Evolutionary conservation across 2,113 vertebrate genomes (phyloP).

Genomic region (Dascyllus trimaculatus): DNA sequence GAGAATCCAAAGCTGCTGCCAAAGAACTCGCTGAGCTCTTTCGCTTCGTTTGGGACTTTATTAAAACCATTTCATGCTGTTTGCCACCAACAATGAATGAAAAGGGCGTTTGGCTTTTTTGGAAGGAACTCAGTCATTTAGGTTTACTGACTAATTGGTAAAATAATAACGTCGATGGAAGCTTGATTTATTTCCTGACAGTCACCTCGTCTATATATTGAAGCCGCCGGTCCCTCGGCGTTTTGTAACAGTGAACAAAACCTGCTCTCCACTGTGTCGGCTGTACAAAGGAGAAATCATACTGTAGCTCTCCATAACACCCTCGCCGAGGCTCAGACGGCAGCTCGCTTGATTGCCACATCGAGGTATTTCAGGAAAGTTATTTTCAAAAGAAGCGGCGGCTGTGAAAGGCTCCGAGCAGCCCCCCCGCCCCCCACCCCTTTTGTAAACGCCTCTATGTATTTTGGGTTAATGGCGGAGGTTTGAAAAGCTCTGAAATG

Average conservation of each 20-base stretch:
- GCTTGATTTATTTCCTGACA: no score
- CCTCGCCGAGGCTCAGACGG: not conserved
- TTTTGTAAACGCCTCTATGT: not conserved
- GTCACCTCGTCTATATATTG: no score
- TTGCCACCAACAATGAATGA: no score
- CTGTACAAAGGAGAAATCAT: not conserved
- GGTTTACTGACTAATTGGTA: no score
- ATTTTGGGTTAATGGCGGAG: slow-evolving; percentile 18
- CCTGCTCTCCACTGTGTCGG: not conserved
- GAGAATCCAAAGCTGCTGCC: no score
- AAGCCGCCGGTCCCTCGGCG: not conserved
- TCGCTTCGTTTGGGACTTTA: no score
- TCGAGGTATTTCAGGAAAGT: not conserved
- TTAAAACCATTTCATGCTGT: no score
- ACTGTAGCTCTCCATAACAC: not conserved
- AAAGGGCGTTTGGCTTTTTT: no score
- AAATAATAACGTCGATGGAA: no score
- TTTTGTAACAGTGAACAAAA: not conserved
- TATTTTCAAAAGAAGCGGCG: not conserved
- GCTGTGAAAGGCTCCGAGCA: not conserved
- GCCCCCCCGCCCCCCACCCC: no score
- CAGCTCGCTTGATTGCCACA: not conserved
- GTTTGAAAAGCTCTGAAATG: slow-evolving; percentile 31
- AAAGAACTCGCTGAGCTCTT: no score
- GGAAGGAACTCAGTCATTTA: no score